Base-by-base conservation (phyloP, 2,797 vertebrate genomes). In the Toxotes lorentzi region DNA sequence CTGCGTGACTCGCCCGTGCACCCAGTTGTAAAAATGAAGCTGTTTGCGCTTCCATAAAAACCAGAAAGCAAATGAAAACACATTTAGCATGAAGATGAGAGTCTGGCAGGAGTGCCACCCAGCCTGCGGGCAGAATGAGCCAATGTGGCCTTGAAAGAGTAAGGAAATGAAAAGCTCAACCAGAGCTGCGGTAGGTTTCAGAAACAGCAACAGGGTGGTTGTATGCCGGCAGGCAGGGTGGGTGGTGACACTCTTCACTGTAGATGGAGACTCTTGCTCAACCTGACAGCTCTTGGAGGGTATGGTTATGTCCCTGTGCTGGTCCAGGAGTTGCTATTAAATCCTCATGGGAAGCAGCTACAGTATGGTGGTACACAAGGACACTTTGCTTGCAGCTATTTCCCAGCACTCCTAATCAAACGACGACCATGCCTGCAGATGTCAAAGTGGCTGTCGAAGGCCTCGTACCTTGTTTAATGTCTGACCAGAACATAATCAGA, bases 101-200 rank as follows among this genome's bases (percentile, higher is more conserved):
- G 78, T 62, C 84, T 89, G 87, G 89, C 79, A 84, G 82, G 56
- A 62, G 73, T 87, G 83, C 89, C 92, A 90, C 89, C 88, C 84
- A 89, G 72, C 78, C 74, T 86, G 88, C 0, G 47, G 88, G 78
- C 71, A 57, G 45, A 63, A 69, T 17, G 60, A 82, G 82, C 76
- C 81, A 87, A 71, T 0, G 13, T 57, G 66, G 82, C 81, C 84
- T 89, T 73, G 64, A 85, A 83, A 79, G 53, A 77, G 75, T 67
- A 74, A 72, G 70, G 81, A 92, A 91, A 88, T 85, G 74, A 93
- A 63, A 57, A 69, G 58, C 82, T 58, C 79, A 60, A 87, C 77
- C 78, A 38, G 81, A 88, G 82, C 85, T 93, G 91, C 62, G 90
- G 91, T 92, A 77, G 85, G 88, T 90, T 91, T 81, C 84, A 89